These are phyloP conservation scores for Acipenser transmontanus DNA, from an alignment of 2,797 vertebrate species.

Conservation along the genomic window DNA sequence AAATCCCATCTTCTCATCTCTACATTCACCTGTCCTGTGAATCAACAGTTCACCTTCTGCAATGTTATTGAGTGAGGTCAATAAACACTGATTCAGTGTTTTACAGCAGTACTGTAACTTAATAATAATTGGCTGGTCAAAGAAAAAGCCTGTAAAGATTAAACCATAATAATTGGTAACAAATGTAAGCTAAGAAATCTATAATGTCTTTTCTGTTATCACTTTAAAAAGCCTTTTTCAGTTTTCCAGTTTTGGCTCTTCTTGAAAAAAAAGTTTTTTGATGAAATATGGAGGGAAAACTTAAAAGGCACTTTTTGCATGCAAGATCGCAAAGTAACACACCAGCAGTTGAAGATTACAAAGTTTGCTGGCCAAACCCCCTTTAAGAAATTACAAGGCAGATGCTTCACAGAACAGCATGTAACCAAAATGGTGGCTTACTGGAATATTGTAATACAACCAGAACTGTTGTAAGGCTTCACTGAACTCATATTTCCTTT, in stretches of 20 bases:
- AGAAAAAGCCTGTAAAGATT: neutral
- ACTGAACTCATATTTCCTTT: neutral
- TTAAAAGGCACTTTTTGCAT: neutral
- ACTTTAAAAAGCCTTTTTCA: neutral
- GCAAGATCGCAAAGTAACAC: neutral
- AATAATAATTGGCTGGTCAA: neutral
- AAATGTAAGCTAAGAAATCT: neutral
- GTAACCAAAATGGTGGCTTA: neutral
- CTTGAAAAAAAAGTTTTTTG: neutral
- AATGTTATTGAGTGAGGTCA: neutral
- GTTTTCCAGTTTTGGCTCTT: neutral
- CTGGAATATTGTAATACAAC: neutral
- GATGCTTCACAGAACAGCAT: neutral
- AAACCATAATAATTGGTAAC: neutral
- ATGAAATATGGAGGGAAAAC: neutral
- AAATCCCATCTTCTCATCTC: too few species aligned
- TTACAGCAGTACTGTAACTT: neutral
- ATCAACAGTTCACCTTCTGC: too few species aligned
- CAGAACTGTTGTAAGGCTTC: neutral
- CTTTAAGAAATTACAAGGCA: slow-evolving; percentile 1
- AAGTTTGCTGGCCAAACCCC: neutral
- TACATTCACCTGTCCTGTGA: too few species aligned
- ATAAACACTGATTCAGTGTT: neutral
- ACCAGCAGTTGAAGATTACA: slow-evolving; percentile 1
- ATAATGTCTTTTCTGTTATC: neutral